Conservation (phyloP, 2,113 vertebrate species). For the Hiodon alosoides region DNA sequence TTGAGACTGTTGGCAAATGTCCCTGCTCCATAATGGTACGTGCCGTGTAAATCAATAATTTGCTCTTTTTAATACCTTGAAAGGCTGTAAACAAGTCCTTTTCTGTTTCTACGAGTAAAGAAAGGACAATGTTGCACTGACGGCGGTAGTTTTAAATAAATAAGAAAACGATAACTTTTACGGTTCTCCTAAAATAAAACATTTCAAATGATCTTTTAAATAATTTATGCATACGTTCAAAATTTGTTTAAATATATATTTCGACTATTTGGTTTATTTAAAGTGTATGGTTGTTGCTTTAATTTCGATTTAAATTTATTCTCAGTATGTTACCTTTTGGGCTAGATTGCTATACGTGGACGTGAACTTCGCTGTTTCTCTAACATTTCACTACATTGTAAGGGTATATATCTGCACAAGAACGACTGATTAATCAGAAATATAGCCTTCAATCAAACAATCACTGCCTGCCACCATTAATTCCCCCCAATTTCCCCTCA, state of each 20-base stretch:
- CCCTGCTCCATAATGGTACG: constrained; percentile 75
- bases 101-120: constrained; percentile 4
- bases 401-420: neutral
- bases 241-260: no score
- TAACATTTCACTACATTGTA: neutral
- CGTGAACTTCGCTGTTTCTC: constrained; percentile 10
- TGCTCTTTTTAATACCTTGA: constrained; percentile 37
- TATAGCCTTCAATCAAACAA: neutral
- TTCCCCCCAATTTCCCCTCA: neutral
- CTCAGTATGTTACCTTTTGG: neutral
- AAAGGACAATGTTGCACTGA: neutral
- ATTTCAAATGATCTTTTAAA: neutral
- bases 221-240: no score
- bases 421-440: neutral
- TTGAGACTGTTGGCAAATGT: constrained; percentile 70
- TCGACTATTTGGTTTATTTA: no score
- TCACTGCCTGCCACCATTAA: neutral
- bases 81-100: constrained; percentile 20
- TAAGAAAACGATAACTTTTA: neutral
- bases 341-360: neutral
- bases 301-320: neutral
- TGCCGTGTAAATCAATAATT: constrained; percentile 67
- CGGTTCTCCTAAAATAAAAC: neutral
- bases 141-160: constrained; percentile 3
- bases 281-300: neutral